Base-by-base conservation (phyloP, 2,797 vertebrate genomes). In the Sciaenops ocellatus region DNA sequence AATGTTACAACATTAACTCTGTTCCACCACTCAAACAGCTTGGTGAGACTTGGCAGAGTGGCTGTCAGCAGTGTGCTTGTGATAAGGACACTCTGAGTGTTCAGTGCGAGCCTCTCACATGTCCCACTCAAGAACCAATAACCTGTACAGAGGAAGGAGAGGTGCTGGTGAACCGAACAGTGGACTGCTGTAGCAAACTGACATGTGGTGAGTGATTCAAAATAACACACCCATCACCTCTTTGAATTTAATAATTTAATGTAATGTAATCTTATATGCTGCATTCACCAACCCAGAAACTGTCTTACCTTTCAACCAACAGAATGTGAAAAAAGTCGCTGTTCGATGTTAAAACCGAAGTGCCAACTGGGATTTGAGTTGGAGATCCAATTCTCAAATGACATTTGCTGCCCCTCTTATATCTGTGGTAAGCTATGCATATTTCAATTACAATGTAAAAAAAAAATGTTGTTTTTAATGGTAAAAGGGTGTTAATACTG, bases 51-150 rank as follows among this genome's bases (percentile, higher is more conserved):
- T 99, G 97, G 97, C 51, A 24, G 63, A 95, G 79, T 57, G 79
- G 79, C 68, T 98, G 98, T 90, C 72, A 94, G 55, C 24, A 90
- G 1, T 98, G 98, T 63, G 48, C 73, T 41, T 99, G 98, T 55
- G 90, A 96, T 26, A 0, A 22, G 0, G 1, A 78, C 62, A 89
- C 91, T 0, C 30, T 87, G 70, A 90, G 85, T 0, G 89, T 95
- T 55, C 78, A 55, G 26, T 98, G 97, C 67, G 0, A 57, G 3
- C 89, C 90, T 0, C 6, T 92, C 17, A 3, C 0, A 1, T 99
- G 98, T 72, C 28, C 83, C 3, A 22, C 63, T 56, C 67, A 10
- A 74, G 3, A 18, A 30, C 20, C 70, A 16, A 0, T 0, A 0
- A 34, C 7, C 18, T 97, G 96, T 54, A 51, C 74, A 0, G 0